Percentiles rank a stretch among this genome's conserved stretches.
Conservation (phyloP, 2,888 invertebrate genomes). For the Netelia inedita region DNA sequence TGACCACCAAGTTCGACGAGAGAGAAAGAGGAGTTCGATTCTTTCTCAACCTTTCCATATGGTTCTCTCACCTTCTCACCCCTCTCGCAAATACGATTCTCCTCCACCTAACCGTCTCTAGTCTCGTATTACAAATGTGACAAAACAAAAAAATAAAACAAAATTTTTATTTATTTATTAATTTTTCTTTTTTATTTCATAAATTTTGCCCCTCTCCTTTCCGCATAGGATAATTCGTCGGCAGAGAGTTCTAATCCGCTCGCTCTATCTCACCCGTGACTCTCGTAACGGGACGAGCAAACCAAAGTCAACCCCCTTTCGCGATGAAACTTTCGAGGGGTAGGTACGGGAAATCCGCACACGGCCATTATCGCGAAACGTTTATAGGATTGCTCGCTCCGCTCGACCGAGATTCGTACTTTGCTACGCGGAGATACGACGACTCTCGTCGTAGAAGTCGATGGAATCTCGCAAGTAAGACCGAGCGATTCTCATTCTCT, state of each 20-base stretch:
- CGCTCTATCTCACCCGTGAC: slow-evolving; percentile 34
- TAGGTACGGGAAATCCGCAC: slow-evolving; percentile 16
- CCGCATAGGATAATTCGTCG: slow-evolving; percentile 15
- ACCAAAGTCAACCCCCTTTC: slow-evolving; percentile 3
- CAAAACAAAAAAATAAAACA: too few species aligned
- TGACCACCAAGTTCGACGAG: slow-evolving; percentile 15
- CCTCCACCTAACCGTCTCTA: too few species aligned
- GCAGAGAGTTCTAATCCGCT: slow-evolving; percentile 38
- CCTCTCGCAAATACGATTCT: not conserved
- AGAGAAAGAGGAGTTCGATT: slow-evolving; percentile 18
- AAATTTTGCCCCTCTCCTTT: not conserved
- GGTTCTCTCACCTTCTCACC: not conserved
- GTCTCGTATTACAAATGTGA: too few species aligned
- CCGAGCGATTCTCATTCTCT: not conserved
- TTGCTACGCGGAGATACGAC: not conserved
- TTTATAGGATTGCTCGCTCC: slow-evolving; percentile 20
- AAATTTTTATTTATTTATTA: too few species aligned
- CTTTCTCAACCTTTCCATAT: not conserved
- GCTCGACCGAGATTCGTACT: slow-evolving; percentile 2
- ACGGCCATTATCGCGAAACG: slow-evolving; percentile 36
- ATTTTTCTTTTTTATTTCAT: not conserved
- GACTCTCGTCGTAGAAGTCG: not conserved
- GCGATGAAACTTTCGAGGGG: slow-evolving; percentile 18
- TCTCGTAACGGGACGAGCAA: slow-evolving; percentile 20
- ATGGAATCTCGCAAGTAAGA: slow-evolving; percentile 60